Percentiles rank a stretch among this genome's conserved stretches.
phyloP scores from a whole-genome alignment of 2,113 vertebrate genomes.

The Monarcha castaneiventris region DNA sequence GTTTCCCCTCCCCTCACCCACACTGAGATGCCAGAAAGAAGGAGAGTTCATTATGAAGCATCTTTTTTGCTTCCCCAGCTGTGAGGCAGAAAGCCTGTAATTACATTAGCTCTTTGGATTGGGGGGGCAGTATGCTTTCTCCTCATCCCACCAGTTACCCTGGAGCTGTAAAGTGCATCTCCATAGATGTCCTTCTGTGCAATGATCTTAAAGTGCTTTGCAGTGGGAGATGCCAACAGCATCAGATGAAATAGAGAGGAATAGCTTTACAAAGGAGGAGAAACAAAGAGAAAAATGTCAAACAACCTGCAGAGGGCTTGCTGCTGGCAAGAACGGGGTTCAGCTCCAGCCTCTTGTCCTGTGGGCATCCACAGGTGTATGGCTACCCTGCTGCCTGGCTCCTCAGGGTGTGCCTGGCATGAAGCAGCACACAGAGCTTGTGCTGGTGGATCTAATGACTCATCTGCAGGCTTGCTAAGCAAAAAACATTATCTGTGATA shows the following conservation, averaged over 20 bases:
- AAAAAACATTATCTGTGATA: neutral
- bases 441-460: neutral
- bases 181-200: neutral
- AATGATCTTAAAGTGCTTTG: neutral
- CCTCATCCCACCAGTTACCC: neutral
- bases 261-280: neutral
- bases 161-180: neutral
- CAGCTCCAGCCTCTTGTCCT: neutral
- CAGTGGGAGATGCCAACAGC: neutral
- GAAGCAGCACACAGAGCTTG: neutral
- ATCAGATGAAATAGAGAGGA: neutral
- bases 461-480: neutral
- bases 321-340: neutral
- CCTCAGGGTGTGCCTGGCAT: neutral
- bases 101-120: neutral
- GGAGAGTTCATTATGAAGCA: neutral
- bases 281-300: neutral
- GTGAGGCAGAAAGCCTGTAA: neutral
- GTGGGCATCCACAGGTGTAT: rapidly evolving
- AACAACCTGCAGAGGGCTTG: neutral
- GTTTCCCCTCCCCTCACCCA: neutral
- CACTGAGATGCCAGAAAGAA: neutral
- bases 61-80: neutral
- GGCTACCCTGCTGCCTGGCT: neutral
- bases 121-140: neutral